A percentile compares a stretch with the other conserved stretches of the same genome.
phyloP scores from a whole-genome alignment of 2,113 vertebrate genomes.

The Podarcis muralis region DNA sequence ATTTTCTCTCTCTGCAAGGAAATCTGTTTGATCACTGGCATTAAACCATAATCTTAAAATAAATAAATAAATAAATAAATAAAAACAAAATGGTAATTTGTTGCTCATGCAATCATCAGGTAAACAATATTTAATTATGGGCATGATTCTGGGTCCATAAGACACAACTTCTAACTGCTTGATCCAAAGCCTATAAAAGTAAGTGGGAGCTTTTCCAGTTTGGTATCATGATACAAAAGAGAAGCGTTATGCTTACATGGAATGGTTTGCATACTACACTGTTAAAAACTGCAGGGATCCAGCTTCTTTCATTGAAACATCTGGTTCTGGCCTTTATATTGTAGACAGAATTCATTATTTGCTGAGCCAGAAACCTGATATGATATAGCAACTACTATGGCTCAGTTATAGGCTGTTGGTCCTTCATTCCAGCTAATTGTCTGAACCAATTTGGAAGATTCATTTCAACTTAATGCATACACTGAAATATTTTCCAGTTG shows the following conservation, averaged over 20 bases:
- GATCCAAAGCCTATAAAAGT: neutral
- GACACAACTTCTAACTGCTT: neutral
- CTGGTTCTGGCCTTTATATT: neutral
- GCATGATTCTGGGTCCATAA: rapidly evolving
- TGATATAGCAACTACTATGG: neutral
- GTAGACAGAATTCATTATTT: neutral
- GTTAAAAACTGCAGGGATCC: neutral
- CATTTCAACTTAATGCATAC: neutral
- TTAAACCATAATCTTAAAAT: neutral
- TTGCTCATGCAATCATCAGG: neutral
- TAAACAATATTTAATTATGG: neutral
- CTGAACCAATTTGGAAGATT: neutral
- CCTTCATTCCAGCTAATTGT: neutral
- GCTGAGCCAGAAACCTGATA: neutral
- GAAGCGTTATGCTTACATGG: neutral
- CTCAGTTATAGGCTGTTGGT: neutral
- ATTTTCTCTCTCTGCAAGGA: neutral
- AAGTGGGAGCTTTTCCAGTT: neutral
- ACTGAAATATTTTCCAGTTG: neutral
- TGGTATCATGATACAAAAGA: neutral
- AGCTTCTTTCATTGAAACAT: neutral
- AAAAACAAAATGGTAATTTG: neutral
- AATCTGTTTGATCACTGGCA: neutral
- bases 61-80: neutral
- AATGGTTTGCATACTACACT: neutral